phyloP scores from a whole-genome alignment of 2,797 vertebrate genomes.

The Forpus xanthops region DNA sequence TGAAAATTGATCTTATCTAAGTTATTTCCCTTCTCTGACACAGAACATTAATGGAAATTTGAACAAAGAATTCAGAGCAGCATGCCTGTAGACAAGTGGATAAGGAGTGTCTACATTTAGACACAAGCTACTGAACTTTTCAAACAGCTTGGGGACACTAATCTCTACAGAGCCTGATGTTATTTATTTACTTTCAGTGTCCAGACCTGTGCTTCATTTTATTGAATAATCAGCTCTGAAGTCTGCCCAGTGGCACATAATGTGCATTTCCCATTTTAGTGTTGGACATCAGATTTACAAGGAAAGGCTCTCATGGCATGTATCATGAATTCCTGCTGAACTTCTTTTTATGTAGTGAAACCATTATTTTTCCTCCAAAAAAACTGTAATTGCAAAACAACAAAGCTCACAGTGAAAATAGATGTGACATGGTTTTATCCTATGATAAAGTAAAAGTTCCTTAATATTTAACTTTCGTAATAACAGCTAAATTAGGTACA shows the following conservation, averaged over 20 bases:
- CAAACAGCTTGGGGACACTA: not conserved
- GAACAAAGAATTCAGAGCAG: not conserved
- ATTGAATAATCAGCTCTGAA: not conserved
- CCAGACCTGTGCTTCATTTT: not conserved
- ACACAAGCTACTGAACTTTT: not conserved
- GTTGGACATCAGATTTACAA: not conserved
- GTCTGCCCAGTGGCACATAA: not conserved
- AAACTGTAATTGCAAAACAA: not conserved
- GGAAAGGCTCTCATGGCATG: accelerated
- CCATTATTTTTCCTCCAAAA: not conserved
- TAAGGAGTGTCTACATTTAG: not conserved
- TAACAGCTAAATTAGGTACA: not conserved
- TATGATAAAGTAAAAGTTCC: not conserved
- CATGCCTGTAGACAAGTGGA: not conserved
- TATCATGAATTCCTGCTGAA: not conserved
- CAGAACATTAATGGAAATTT: not conserved
- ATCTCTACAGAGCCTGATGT: not conserved
- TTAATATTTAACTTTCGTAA: slow-evolving; percentile 29
- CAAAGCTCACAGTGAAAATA: not conserved
- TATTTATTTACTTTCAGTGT: not conserved
- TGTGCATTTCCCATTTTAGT: not conserved
- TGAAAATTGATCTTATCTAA: slow-evolving; percentile 42
- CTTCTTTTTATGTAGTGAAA: not conserved
- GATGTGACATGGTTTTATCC: not conserved
- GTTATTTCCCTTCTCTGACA: slow-evolving; percentile 37